These are phyloP conservation scores for Pheosia tremula DNA, from an alignment of 2,888 invertebrate species.

Conservation along the genomic window DNA sequence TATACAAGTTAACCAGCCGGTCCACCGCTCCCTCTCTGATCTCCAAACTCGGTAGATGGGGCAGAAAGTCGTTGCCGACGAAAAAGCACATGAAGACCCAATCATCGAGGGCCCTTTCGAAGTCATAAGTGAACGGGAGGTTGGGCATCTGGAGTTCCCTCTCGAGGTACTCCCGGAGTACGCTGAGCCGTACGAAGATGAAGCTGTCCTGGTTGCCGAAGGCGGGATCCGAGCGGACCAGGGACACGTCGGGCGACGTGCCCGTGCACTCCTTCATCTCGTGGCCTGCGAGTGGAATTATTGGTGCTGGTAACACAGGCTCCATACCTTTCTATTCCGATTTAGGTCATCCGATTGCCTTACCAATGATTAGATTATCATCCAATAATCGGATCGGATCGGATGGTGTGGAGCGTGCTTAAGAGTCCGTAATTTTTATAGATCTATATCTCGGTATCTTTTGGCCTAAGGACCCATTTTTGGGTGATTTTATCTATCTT, in stretches of 20 bases:
- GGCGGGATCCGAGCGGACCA: slow-evolving; percentile 85
- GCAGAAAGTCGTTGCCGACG: slow-evolving; percentile 99
- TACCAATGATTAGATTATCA: too few species aligned
- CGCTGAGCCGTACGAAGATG: slow-evolving; percentile 96
- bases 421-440: too few species aligned
- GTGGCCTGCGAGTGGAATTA: slow-evolving; percentile 85
- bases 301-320: too few species aligned
- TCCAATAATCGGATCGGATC: too few species aligned
- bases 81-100: slow-evolving; percentile 99
- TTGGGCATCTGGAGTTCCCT: slow-evolving; percentile 95
- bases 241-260: slow-evolving; percentile 83
- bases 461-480: too few species aligned
- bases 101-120: slow-evolving; percentile 98
- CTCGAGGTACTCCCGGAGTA: slow-evolving; percentile 96
- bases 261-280: slow-evolving; percentile 97
- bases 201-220: slow-evolving; percentile 92
- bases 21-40: slow-evolving; percentile 99
- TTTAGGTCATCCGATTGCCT: too few species aligned
- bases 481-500: too few species aligned
- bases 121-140: slow-evolving; percentile 96
- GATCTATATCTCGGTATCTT: too few species aligned
- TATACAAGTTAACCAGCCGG: slow-evolving; percentile 95
- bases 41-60: slow-evolving; percentile 98
- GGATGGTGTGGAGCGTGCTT: too few species aligned
- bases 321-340: too few species aligned